Base-by-base conservation (phyloP, 2,113 vertebrate genomes). In the Lophura nycthemera region DNA sequence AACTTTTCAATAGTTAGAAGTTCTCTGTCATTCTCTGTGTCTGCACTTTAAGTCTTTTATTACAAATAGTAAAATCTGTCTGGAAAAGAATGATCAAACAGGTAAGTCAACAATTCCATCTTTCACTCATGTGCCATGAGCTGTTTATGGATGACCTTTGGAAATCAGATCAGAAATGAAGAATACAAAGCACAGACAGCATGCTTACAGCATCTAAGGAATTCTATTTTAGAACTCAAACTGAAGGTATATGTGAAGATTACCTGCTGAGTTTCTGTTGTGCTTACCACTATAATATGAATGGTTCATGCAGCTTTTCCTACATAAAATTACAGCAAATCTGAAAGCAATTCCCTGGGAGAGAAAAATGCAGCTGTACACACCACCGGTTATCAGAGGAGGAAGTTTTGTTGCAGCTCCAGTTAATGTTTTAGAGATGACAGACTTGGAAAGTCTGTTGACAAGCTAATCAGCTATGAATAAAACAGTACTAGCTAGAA, bases 41-140 rank as follows among this genome's bases (percentile, higher is more conserved):
- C 67, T 60, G 27, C 42, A 91, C 7, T 2, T 85, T 87, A 87
- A 93, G 69, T 34, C 32, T 92, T 84, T 85, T 60, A 56, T 91
- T 6, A 10, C 20, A 74, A 71, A 30, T 80, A 82, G 14, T 93
- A 89, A 73, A 84, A 90, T 82, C 30, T 73, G 4, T 60, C 61
- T 90, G 89, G 79, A 86, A 87, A 74, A 72, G 78, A 73, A 92
- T 67, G 38, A 69, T 29, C 43, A 59, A 83, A 67, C 50, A 75
- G 95, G 93, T 97, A 96, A 97, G 92, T 96, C 40, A 76, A 59
- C 50, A 84, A 47, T 91, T 93, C 38, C 80, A 63, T 82, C 70
- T 86, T 81, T 77, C 65, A 63, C 48, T 83, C 70, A 64, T 38
- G 10, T 64, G 14, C 34, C 42, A 42, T 71, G 61, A 76, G 78